Percentiles rank a stretch among this genome's conserved stretches.
Conservation (phyloP, 2,888 invertebrate species). For the Julus scandinavius region DNA sequence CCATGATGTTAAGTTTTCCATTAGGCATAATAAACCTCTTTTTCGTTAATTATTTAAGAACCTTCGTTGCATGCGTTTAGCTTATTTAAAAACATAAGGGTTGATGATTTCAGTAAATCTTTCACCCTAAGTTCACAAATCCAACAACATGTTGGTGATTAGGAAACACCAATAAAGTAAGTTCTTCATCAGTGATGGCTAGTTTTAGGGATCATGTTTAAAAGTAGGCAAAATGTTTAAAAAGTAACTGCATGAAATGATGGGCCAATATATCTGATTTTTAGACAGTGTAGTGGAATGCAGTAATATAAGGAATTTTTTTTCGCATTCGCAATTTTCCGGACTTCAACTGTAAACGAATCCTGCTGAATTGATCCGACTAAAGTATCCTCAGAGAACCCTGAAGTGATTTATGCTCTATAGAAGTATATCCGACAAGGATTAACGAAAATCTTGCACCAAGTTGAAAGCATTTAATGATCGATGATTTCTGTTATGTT, state of each 20-base stretch:
- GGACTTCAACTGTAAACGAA: conserved; percentile 5
- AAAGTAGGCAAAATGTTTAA: neutral
- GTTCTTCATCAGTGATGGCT: neutral
- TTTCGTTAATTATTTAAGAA: neutral
- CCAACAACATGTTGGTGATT: too few species aligned
- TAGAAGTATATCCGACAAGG: neutral
- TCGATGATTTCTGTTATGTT: neutral
- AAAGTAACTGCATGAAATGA: neutral
- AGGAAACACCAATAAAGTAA: too few species aligned
- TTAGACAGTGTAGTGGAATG: neutral
- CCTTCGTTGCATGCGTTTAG: neutral
- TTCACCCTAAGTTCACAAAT: too few species aligned
- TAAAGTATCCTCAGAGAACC: neutral
- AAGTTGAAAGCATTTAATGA: neutral
- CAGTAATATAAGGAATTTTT: neutral
- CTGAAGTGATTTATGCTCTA: neutral
- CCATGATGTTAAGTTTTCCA: neutral
- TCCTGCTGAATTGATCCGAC: neutral
- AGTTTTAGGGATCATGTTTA: too few species aligned
- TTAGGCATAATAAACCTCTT: neutral
- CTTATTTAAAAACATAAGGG: neutral
- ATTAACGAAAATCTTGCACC: neutral
- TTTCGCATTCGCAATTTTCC: neutral
- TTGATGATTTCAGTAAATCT: neutral
- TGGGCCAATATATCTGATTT: neutral